Base-by-base conservation (phyloP, 2,888 invertebrate species). In the Drosophila limbata region DNA sequence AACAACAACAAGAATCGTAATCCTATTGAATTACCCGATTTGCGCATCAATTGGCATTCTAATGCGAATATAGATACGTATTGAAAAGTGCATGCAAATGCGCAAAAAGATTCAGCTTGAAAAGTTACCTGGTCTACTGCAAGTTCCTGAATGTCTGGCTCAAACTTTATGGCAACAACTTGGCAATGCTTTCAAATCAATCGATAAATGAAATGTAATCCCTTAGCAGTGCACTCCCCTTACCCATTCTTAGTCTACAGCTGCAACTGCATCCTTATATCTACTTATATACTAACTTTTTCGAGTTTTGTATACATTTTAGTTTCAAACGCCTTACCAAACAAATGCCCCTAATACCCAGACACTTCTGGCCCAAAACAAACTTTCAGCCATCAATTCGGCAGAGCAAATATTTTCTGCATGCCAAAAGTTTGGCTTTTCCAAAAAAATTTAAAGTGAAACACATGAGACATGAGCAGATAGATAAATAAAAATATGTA, bases 181-280 rank as follows among this genome's bases (percentile, higher is more conserved):
- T 83, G 44, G 69, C 67, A 64, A 65, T 69, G 69, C 65, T 67
- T 67, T 47, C 62, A 69, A 74, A 80, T 84, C 83, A 84, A 83
- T 84, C 84, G 83, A 84, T 84, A 84, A 84, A 84, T 84, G 81
- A 84, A 83, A 84, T 79, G 81, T 81, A 84, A 84, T 84, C 81
- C 81, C 83, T 52, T 50, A 42, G 61, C 45, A 52, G 21, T 52
- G n/a, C 53, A 37, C 25, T 17, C 57, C 17, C 5, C 37, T 28
- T 25, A 13, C 9, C 21, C 10, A n/a, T 15, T 1, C 9, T 42
- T 28, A 61, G 17, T n/a, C 40, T 42, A 37, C 50, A 40, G 53
- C 15, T 48, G 60, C 60, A 63, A 60, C 17, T 51, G 62, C 64
- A 65, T 64, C 40, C 67, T n/a, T n/a, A n/a, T 4, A 63, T 63